Conservation (phyloP, 1,140 invertebrate species). For the Carposina sasakii region DNA sequence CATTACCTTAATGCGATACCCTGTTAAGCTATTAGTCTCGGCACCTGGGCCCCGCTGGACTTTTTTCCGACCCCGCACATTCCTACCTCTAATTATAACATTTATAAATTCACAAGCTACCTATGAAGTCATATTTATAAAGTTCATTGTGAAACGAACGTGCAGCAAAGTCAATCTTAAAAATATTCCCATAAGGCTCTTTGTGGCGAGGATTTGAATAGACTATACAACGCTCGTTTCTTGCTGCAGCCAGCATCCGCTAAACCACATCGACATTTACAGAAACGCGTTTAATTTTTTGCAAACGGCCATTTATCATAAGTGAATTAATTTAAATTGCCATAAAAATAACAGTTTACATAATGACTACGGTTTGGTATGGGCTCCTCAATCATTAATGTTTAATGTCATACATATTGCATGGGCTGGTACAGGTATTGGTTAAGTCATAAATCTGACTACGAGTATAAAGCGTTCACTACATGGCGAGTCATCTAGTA, state of each 20-base stretch:
- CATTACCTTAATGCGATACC: constrained; percentile 42
- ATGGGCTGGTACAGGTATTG: constrained; percentile 12
- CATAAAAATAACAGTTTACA: constrained; percentile 60
- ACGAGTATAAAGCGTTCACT: too few relatives aligned
- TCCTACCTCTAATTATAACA: constrained; percentile 52
- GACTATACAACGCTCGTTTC: constrained; percentile 15
- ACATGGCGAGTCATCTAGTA: too few relatives aligned
- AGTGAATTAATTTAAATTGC: constrained; percentile 67
- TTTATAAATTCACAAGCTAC: constrained; percentile 45
- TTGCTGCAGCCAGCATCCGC: constrained; percentile 40
- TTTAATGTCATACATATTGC: constrained; percentile 30
- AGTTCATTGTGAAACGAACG: constrained; percentile 42
- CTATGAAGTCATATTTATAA: constrained; percentile 51
- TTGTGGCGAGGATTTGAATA: too few relatives aligned
- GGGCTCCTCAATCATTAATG: constrained; percentile 37
- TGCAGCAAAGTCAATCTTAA: too few relatives aligned
- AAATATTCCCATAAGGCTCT: too few relatives aligned
- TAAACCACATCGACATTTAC: constrained; percentile 50
- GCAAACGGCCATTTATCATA: constrained; percentile 53
- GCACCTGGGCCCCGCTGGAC: constrained; percentile 30
- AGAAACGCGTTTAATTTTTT: constrained; percentile 55
- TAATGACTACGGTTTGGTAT: constrained; percentile 44
- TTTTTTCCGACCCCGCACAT: constrained; percentile 38
- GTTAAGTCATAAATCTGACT: constrained; percentile 4
- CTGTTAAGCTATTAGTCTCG: constrained; percentile 41